Base-by-base conservation (phyloP, 2,797 vertebrate genomes). In the Borostomias antarcticus region DNA sequence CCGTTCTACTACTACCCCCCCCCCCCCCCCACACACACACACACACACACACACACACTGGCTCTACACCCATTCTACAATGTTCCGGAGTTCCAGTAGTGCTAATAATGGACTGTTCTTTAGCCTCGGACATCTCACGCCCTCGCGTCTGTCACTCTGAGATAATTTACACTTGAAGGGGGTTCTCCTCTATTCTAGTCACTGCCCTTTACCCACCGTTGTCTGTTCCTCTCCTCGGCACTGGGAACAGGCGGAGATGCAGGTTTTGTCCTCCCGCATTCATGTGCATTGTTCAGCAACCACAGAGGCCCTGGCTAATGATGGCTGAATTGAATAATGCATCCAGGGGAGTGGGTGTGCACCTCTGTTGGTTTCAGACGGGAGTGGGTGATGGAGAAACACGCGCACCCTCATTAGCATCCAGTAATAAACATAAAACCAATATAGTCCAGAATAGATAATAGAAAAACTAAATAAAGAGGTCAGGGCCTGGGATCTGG, bases 351-450 rank as follows among this genome's bases (percentile, higher is more conserved):
- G 40, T 5, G 15, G 13, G 40, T 15, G 40, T n/a, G n/a, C 15
- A 66, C 69, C 43, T 52, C 40, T 60, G 50, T 75, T 79, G 68
- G 57, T 25, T 69, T 62, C 56, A 74, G 63, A 70, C 70, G 71
- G 68, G 45, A 65, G 30, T 32, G 40, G 1, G 19, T 11, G n/a
- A 67, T 10, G 37, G 19, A 58, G 48, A 65, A 9, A 19, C 48
- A 68, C 23, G 28, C 23, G 19, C 50, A 60, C 15, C 33, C 77
- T 82, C 74, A 86, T 88, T 87, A 82, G 66, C 75, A 28, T 56
- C 21, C 23, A 37, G 74, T 82, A 85, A 89, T 83, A 69, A 85
- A 83, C 61, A 78, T 70, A 33, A 82, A 79, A 82, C 75, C 72
- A 81, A 69, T 82, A 77, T 70, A 77, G 67, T 62, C 50, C 62